Conservation (phyloP, 2,888 invertebrate genomes). For the Bugula neritina region DNA sequence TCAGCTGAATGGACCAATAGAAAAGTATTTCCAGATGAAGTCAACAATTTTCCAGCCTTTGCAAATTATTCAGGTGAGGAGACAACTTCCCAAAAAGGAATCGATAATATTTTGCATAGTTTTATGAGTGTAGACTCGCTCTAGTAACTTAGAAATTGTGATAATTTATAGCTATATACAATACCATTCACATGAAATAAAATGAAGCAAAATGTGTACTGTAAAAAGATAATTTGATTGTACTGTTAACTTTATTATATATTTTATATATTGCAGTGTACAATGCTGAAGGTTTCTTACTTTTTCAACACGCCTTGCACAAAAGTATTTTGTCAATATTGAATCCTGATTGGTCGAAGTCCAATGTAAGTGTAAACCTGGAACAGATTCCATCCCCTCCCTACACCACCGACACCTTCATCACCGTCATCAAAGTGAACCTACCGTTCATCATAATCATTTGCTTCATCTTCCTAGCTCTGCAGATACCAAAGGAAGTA, state of each 20-base stretch:
- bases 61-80: background rate
- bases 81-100: no score
- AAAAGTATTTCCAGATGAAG: background rate
- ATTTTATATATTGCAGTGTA: conserved; percentile 62
- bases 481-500: conserved; percentile 70
- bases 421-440: conserved; percentile 63
- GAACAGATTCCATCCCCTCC: conserved; percentile 70
- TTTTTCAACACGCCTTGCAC: conserved; percentile 61
- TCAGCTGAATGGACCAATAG: background rate
- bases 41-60: background rate
- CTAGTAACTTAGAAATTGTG: no score
- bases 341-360: background rate
- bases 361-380: conserved; percentile 46
- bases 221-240: no score
- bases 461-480: conserved; percentile 73
- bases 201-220: no score
- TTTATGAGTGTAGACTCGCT: no score
- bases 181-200: no score
- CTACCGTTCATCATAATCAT: conserved; percentile 72
- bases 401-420: conserved; percentile 64
- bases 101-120: no score
- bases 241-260: no score
- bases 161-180: no score
- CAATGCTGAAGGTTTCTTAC: conserved; percentile 63
- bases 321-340: conserved; percentile 47